A percentile compares a stretch with the other conserved stretches of the same genome.
Conservation (phyloP, 2,113 vertebrate genomes). For the Parotia lawesii region DNA sequence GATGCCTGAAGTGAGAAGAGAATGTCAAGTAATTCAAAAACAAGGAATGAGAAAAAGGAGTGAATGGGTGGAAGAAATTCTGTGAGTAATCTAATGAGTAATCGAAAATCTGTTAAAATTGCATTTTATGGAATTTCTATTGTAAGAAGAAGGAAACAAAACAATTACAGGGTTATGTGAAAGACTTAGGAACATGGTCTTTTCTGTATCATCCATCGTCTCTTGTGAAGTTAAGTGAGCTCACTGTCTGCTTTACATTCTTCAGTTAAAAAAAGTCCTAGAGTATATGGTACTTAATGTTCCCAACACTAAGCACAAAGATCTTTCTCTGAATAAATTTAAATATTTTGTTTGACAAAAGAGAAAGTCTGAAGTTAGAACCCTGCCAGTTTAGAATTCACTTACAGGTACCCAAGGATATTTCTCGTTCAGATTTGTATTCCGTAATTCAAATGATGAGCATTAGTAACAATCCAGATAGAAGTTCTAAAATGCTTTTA, state of each 20-base stretch:
- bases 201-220: neutral
- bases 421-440: neutral
- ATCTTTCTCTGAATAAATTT: neutral
- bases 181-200: neutral
- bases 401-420: neutral
- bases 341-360: neutral
- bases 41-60: fast-evolving
- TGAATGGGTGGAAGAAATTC: neutral
- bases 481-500: neutral
- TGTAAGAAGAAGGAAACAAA: neutral
- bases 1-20: neutral
- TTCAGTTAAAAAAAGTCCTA: neutral
- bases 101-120: neutral
- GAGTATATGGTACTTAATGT: neutral
- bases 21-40: neutral
- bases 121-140: neutral
- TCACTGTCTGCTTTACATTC: neutral
- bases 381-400: neutral
- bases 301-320: neutral
- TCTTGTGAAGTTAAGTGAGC: neutral
- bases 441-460: neutral
- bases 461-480: neutral
- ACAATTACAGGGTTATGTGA: neutral
- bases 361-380: neutral
- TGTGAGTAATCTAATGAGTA: neutral